Percentiles rank a stretch among this genome's conserved stretches.
phyloP scores from a whole-genome alignment of 2,888 invertebrate genomes.

The Trilocha varians region DNA sequence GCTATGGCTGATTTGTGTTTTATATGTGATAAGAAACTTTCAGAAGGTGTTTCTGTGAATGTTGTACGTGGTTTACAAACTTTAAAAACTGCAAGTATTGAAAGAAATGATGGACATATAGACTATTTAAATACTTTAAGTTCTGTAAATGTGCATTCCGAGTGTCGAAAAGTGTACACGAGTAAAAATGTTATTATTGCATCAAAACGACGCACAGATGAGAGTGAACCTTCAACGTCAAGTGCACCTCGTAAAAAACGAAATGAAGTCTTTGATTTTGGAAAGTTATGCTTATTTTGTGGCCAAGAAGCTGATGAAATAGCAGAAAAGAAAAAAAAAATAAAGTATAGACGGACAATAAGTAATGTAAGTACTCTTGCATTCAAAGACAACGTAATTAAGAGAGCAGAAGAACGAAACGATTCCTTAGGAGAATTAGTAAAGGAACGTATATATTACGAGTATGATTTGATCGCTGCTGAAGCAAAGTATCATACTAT shows the following conservation, averaged over 20 bases:
- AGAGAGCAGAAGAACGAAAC: constrained; percentile 31
- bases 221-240: constrained; percentile 16
- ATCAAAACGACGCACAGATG: constrained; percentile 19
- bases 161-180: constrained; percentile 22
- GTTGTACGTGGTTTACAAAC: constrained; percentile 21
- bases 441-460: constrained; percentile 22
- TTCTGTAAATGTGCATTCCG: constrained; percentile 20
- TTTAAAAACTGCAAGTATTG: constrained; percentile 22
- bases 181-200: constrained; percentile 19
- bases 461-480: constrained; percentile 26
- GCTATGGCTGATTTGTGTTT: constrained; percentile 22
- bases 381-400: constrained; percentile 27
- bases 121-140: constrained; percentile 20
- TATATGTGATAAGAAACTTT: constrained; percentile 19
- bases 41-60: constrained; percentile 19
- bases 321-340: constrained; percentile 25
- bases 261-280: constrained; percentile 23
- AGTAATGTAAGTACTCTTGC: constrained; percentile 22
- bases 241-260: constrained; percentile 21
- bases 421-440: constrained; percentile 29
- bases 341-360: constrained; percentile 26
- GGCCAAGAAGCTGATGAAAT: constrained; percentile 29
- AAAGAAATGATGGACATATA: constrained; percentile 19
- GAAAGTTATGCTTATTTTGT: constrained; percentile 33
- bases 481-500: too few relatives aligned